Evolutionary conservation across 1,140 invertebrate genomes (phyloP), one percentile per base, ranked within the genome.

Genomic region (Leptestheria dahalacensis): DNA sequence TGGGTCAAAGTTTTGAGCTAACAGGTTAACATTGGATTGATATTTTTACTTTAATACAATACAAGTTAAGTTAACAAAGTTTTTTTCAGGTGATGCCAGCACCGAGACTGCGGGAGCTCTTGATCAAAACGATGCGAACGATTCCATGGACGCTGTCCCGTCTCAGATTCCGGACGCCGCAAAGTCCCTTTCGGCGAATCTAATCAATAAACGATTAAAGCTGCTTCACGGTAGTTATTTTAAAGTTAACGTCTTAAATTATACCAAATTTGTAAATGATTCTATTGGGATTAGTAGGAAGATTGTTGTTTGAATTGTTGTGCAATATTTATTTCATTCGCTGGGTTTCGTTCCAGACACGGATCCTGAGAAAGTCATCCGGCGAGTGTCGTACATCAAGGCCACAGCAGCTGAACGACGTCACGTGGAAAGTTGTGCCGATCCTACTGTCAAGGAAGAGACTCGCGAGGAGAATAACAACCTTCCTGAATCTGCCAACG

Each of bases 321-420:
- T 50, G 12, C 1, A 48, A 3, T 66, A 53, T 69, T 68, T 60
- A 69, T 65, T 64, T 70, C n/a, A n/a, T n/a, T n/a, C n/a, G n/a
- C n/a, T n/a, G n/a, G n/a, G n/a, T n/a, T n/a, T n/a, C n/a, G n/a
- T n/a, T n/a, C n/a, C n/a, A 70, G 75, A 74, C 73, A 76, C 74
- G 72, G 85, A 90, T 67, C 86, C 87, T 66, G 87, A 90, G 66
- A 82, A 88, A 62, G 79, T 85, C 15, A 86, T 86, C 67, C 78
- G 91, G 66, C 75, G 91, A 63, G 88, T 91, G 50, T 93, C 90
- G 1, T 95, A 95, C 72, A 73, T 94, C 61, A 88, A 89, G 74
- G 91, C 91, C 9, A 93, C 90, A 24, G 70, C 72, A 18, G 68
- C 68, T 33, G 73, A 75, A 51, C 64, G 72, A 52, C 66, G 68